Conservation (phyloP, 2,888 invertebrate genomes). For the Stegana nigrithorax region DNA sequence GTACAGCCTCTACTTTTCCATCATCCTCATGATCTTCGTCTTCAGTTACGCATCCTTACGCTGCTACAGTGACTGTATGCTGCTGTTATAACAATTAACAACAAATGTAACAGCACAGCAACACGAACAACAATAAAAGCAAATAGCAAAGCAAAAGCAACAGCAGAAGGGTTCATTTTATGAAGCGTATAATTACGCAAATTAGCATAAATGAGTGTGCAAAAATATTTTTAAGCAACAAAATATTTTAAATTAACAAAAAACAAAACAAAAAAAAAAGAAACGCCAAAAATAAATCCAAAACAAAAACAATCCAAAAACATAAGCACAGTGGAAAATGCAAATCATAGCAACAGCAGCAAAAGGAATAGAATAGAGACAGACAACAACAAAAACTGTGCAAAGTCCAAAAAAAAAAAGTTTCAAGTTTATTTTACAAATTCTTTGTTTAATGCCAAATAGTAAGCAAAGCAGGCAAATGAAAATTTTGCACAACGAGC, state of each 20-base stretch:
- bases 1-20: conserved; percentile 34
- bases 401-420: not conserved
- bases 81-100: conserved; percentile 24
- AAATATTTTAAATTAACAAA: conserved; percentile 1
- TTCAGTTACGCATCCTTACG: conserved; percentile 1
- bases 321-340: not conserved
- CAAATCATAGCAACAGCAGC: not conserved
- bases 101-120: conserved; percentile 39
- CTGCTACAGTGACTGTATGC: not conserved
- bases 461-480: not conserved
- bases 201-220: conserved; percentile 56
- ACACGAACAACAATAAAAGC: conserved; percentile 22
- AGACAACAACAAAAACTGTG: not conserved
- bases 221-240: not conserved
- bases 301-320: not conserved
- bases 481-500: not conserved
- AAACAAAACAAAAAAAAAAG: not conserved
- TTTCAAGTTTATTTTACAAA: not conserved
- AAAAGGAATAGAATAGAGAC: not conserved
- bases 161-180: conserved; percentile 43
- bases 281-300: not conserved
- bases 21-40: conserved; percentile 26
- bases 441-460: not conserved
- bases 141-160: not conserved
- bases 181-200: conserved; percentile 60